A percentile compares a stretch with the other conserved stretches of the same genome.
Conservation (phyloP, 1,140 invertebrate species). For the Anoplophora glabripennis region DNA sequence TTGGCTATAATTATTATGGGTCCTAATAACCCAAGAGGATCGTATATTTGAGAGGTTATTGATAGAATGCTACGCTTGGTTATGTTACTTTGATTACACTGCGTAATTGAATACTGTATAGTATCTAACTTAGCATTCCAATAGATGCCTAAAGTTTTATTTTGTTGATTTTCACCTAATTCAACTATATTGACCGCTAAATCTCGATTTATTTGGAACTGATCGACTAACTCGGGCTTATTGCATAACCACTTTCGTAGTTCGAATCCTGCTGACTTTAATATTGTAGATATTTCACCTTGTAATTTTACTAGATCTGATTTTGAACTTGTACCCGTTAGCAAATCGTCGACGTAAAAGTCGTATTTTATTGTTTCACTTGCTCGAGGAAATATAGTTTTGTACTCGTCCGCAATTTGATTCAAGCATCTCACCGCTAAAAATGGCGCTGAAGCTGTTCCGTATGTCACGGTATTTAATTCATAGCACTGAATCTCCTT, state of each 20-base stretch:
- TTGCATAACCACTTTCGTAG: constrained; percentile 49
- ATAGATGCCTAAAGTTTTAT: constrained; percentile 21
- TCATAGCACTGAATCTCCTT: constrained; percentile 13
- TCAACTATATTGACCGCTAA: neutral
- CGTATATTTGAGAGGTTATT: constrained; percentile 24
- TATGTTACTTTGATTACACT: neutral
- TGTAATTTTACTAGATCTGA: constrained; percentile 16
- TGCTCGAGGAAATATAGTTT: constrained; percentile 26
- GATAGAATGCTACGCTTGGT: constrained; percentile 26
- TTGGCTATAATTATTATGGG: constrained; percentile 24
- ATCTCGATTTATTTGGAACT: neutral
- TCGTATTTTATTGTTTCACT: constrained; percentile 26
- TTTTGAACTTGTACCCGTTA: constrained; percentile 33
- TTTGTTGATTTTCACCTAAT: constrained; percentile 2
- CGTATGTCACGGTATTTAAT: constrained; percentile 41
- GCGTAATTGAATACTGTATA: neutral
- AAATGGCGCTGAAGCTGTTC: constrained; percentile 34
- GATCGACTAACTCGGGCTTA: neutral
- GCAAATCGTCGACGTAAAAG: constrained; percentile 49
- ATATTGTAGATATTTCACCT: constrained; percentile 18
- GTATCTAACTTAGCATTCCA: constrained; percentile 16
- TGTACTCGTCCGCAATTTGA: constrained; percentile 21
- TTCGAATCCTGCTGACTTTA: constrained; percentile 31
- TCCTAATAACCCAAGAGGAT: constrained; percentile 30
- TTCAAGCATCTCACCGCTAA: constrained; percentile 33